phyloP scores from a whole-genome alignment of 2,888 invertebrate genomes.

The Hypomecis atomaria region DNA sequence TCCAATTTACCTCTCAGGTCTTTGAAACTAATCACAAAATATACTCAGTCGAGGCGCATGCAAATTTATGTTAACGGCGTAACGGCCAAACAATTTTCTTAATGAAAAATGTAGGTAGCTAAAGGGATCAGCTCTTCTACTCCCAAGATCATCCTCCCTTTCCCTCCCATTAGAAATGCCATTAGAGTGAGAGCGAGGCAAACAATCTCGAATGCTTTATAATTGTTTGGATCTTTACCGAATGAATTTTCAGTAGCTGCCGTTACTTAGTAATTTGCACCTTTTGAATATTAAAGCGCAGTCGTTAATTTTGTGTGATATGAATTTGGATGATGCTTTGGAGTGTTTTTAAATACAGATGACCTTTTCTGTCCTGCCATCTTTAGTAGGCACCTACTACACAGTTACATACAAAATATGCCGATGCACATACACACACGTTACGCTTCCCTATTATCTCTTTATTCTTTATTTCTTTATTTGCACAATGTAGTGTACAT shows the following conservation, averaged over 20 bases:
- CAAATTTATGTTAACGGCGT: constrained; percentile 42
- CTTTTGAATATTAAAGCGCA: constrained; percentile 29
- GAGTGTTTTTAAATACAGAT: constrained; percentile 3
- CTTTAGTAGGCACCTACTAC: too few species aligned
- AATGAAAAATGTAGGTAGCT: constrained; percentile 39
- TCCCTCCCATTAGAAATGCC: too few species aligned
- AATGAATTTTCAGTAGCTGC: constrained; percentile 31
- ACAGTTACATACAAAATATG: too few species aligned
- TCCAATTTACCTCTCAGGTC: constrained; percentile 21
- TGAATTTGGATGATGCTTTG: constrained; percentile 17
- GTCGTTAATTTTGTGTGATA: constrained; percentile 15
- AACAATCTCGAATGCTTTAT: too few species aligned
- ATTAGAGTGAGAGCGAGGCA: too few species aligned
- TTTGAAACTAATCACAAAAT: constrained; percentile 34
- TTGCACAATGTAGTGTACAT: too few species aligned
- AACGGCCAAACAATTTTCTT: constrained; percentile 39
- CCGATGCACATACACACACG: too few species aligned
- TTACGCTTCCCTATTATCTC: too few species aligned
- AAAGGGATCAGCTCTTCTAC: constrained; percentile 24
- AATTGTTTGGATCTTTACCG: background rate
- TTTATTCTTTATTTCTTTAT: too few species aligned
- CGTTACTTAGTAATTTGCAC: constrained; percentile 30
- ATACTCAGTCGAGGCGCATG: constrained; percentile 31
- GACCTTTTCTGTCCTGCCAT: background rate
- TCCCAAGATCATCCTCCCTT: too few species aligned